Conservation (phyloP, 2,113 vertebrate species). For the Ascaphus truei region DNA sequence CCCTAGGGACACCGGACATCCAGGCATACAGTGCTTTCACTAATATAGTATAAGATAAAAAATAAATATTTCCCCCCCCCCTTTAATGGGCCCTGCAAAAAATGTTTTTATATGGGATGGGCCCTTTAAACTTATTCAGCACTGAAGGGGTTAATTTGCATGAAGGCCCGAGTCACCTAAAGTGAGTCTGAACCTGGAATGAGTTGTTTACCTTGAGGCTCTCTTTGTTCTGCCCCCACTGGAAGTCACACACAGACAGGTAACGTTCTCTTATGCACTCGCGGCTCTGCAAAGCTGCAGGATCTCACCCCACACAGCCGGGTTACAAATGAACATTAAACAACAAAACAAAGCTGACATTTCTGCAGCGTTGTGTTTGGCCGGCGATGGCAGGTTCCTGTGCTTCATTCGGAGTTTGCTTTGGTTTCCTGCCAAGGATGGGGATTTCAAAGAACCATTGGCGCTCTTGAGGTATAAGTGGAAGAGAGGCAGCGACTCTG, state of each 20-base stretch:
- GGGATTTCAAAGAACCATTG: no score
- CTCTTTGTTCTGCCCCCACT: background rate
- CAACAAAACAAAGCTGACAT: background rate
- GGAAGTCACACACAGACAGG: conserved; percentile 1
- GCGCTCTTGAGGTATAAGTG: background rate
- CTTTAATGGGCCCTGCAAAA: no score
- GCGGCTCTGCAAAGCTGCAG: no score
- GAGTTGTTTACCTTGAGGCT: background rate
- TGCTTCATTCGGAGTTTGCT: background rate
- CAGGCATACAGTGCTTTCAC: no score
- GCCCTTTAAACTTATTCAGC: no score
- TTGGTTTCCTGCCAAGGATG: background rate
- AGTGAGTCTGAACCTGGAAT: background rate
- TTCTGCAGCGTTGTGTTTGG: background rate
- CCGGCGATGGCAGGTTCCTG: background rate
- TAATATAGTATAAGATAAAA: no score
- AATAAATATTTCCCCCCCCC: no score
- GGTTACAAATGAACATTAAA: background rate
- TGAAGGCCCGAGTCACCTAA: background rate
- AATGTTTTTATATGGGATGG: no score
- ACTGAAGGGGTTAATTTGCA: background rate
- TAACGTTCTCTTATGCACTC: background rate
- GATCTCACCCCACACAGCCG: background rate
- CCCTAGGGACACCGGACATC: no score
- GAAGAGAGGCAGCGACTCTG: no score